Evolutionary conservation across 2,113 vertebrate genomes (phyloP).

Genomic region (Periophthalmus modestus): DNA sequence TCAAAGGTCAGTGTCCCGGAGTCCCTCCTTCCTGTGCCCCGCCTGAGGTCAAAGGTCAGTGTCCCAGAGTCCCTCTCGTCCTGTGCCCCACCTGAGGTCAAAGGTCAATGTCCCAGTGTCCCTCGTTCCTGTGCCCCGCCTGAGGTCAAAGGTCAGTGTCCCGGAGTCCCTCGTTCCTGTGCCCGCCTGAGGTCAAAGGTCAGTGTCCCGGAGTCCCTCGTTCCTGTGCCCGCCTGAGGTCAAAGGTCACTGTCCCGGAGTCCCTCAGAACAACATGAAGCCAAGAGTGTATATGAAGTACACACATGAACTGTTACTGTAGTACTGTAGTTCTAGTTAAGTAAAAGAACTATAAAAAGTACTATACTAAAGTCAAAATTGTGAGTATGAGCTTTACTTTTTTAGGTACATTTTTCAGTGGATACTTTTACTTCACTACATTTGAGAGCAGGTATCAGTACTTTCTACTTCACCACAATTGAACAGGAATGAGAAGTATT

Average conservation of each 20-base stretch:
- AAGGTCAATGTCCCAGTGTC: not conserved
- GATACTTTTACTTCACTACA: no score
- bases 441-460: no score
- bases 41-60: not conserved
- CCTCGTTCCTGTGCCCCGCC: slow-evolving; percentile 51
- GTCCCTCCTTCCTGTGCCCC: slow-evolving; percentile 52
- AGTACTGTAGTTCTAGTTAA: no score
- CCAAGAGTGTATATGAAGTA: no score
- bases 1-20: not conserved
- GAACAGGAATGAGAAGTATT: no score
- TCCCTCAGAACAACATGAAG: not conserved
- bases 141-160: not conserved
- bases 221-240: slow-evolving; percentile 56
- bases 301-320: no score
- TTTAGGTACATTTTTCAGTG: no score
- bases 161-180: slow-evolving; percentile 30
- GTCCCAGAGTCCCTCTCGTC: not conserved
- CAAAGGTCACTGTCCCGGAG: not conserved
- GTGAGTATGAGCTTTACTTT: no score
- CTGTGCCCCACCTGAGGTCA: slow-evolving; percentile 45
- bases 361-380: no score
- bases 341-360: no score
- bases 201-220: not conserved
- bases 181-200: slow-evolving; percentile 26
- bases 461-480: no score